Conservation (phyloP, 2,888 invertebrate species). For the Nymphalis polychloros region DNA sequence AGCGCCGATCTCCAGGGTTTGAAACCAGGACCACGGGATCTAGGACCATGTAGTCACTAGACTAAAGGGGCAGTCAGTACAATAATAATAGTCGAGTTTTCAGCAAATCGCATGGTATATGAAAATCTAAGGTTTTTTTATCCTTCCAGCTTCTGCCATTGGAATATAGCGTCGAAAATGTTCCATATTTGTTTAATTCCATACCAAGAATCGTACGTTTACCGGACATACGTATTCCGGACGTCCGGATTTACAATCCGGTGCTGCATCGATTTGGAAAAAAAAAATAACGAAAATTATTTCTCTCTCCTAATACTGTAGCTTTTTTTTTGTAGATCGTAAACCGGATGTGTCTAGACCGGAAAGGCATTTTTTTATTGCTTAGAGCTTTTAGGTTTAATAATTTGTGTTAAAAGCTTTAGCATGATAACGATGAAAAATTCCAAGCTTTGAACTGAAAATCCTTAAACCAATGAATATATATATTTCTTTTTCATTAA, state of each 20-base stretch:
- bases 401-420: constrained; percentile 6
- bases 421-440: not conserved
- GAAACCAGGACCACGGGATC: too few relatives aligned
- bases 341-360: constrained; percentile 13
- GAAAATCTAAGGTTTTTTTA: too few relatives aligned
- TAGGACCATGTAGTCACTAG: too few relatives aligned
- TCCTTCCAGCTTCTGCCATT: too few relatives aligned
- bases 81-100: too few relatives aligned
- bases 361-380: not conserved
- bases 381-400: constrained; percentile 13
- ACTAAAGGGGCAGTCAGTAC: too few relatives aligned
- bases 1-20: too few relatives aligned
- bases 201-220: not conserved
- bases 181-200: not conserved
- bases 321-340: constrained; percentile 13
- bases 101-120: too few relatives aligned
- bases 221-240: constrained; percentile 15
- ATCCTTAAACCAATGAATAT: not conserved
- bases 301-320: constrained; percentile 18
- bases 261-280: constrained; percentile 17
- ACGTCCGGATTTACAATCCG: constrained; percentile 31
- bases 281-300: constrained; percentile 1
- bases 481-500: too few relatives aligned
- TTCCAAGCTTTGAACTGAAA: not conserved
- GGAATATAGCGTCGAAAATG: too few relatives aligned